Percentiles rank a stretch among this genome's conserved stretches.
Evolutionary conservation across 2,113 vertebrate genomes (phyloP).

Genomic region (Arothron firmamentum): DNA sequence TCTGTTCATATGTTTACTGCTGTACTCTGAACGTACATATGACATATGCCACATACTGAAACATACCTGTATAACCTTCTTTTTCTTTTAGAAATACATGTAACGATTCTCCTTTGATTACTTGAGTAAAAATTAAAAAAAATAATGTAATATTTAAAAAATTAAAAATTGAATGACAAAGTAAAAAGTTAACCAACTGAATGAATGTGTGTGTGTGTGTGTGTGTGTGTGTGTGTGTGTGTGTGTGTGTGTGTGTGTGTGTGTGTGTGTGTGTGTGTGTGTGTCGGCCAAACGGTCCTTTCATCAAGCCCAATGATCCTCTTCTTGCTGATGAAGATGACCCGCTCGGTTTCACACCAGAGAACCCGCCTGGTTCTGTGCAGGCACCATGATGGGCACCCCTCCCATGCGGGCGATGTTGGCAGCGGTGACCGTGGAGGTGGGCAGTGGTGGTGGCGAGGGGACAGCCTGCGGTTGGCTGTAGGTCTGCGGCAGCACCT

Average conservation of each 20-base stretch:
- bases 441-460: slow-evolving; percentile 49
- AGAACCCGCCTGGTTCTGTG: slow-evolving; percentile 86
- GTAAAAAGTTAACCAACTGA: too few species aligned
- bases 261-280: too few species aligned
- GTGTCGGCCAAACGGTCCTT: too few species aligned
- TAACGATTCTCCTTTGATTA: neutral
- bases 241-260: too few species aligned
- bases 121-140: neutral
- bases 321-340: too few species aligned
- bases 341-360: slow-evolving; percentile 74
- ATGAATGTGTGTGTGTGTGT: too few species aligned
- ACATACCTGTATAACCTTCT: neutral
- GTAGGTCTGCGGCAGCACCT: slow-evolving; percentile 41
- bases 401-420: slow-evolving; percentile 84
- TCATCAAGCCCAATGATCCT: too few species aligned
- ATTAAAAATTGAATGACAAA: too few species aligned
- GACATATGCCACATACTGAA: too few species aligned
- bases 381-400: slow-evolving; percentile 86
- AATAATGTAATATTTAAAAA: too few species aligned
- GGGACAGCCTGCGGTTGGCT: slow-evolving; percentile 49
- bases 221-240: too few species aligned
- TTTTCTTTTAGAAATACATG: neutral
- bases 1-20: slow-evolving; percentile 1
- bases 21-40: neutral
- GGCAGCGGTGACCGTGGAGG: slow-evolving; percentile 68